Percentiles rank a stretch among this genome's conserved stretches.
phyloP scores from a whole-genome alignment of 2,888 invertebrate genomes.

The Fabriciana adippe region DNA sequence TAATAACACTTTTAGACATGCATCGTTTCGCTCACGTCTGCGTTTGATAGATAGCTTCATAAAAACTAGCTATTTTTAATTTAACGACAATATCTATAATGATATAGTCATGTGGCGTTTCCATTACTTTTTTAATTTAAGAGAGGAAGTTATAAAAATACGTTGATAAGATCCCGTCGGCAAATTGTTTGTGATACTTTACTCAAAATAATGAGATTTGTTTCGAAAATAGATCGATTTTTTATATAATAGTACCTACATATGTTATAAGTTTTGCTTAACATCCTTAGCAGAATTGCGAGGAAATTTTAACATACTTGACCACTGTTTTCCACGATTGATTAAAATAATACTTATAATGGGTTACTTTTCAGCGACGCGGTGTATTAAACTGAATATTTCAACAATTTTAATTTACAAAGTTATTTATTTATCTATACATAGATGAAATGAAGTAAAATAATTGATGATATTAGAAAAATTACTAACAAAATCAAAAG shows the following conservation, averaged over 20 bases:
- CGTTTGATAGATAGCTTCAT: constrained; percentile 13
- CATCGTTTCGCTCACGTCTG: not conserved
- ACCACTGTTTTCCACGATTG: no score
- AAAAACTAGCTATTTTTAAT: constrained; percentile 21
- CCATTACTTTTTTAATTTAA: constrained; percentile 21
- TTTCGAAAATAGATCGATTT: no score
- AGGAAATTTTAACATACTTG: not conserved
- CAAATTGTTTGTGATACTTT: constrained; percentile 2
- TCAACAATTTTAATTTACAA: no score
- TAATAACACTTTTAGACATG: constrained; percentile 6
- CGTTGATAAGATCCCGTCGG: constrained; percentile 6
- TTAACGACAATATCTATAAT: constrained; percentile 18
- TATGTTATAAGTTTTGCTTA: no score
- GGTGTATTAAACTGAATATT: no score
- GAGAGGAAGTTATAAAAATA: constrained; percentile 22
- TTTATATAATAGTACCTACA: no score
- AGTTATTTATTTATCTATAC: no score
- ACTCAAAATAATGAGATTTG: constrained; percentile 5
- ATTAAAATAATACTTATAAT: no score
- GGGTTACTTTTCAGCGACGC: no score
- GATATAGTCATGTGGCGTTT: constrained; percentile 10
- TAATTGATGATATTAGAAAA: no score
- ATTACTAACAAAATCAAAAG: no score
- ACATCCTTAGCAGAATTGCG: not conserved
- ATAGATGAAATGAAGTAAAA: no score